Evolutionary conservation across 1,140 invertebrate genomes (phyloP), one percentile per base, ranked within the genome.

Genomic region (Druon quercuslanigerum): DNA sequence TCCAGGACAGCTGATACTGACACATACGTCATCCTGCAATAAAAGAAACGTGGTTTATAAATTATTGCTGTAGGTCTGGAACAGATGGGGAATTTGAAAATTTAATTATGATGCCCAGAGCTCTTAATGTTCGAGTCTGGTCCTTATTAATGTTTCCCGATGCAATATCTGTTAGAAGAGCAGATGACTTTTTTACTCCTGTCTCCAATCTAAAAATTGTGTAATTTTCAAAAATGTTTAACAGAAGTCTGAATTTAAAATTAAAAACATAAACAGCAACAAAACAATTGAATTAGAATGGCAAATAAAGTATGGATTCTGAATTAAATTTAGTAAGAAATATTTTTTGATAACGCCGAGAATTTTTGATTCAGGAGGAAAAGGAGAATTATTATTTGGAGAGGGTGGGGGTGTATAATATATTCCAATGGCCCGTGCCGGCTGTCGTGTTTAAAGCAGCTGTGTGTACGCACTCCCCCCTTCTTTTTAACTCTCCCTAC

Each of bases 1-100:
- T 78, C 16, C 80, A 76, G 82, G 88, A 88, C 89, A 90, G 89
- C 89, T 89, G 89, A 89, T 88, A 84, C 76, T 56, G 76, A 80
- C 78, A 79, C 76, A 79, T 79, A 80, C 79, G 76, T 82, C 80
- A 79, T 71, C 80, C 79, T 73, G 76, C 75, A 77, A 70, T 76
- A 74, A 77, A 74, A 77, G 54, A 73, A 54, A 51, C 56, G 11
- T 9, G 40, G 78, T 78, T 82, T 79, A 83, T 81, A 83, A 83
- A 81, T 83, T 83, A 83, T 83, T 81, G 78, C 80, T 52, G 75
- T 83, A 83, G 80, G 77, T 79, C 50, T 51, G 52, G 71, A 16
- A 72, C 51, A 16, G 17, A 12, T 16, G 46, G 51, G 5, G 9
- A 13, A 51, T 50, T 51, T 60, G 20, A 50, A 51, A 20, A 71